These are phyloP conservation scores for Coryphaenoides rupestris DNA, from an alignment of 2,113 vertebrate species.

Conservation along the genomic window DNA sequence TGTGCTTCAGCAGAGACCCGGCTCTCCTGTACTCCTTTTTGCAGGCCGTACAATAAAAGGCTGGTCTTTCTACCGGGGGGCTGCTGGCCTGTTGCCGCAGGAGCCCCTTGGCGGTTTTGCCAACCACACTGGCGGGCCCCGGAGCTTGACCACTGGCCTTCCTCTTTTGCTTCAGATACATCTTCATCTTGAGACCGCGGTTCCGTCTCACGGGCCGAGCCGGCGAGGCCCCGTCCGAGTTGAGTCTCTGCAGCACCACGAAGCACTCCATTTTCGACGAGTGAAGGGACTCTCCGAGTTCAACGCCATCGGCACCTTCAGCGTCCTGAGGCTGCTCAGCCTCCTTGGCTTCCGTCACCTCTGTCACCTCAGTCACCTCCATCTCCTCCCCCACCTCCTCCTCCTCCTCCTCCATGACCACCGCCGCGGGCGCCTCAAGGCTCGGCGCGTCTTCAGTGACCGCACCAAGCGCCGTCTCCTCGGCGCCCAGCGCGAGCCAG, in stretches of 20 bases:
- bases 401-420: no score
- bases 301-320: not conserved
- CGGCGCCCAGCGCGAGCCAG: no score
- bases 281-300: not conserved
- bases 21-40: conserved; percentile 53
- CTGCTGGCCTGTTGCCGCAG: conserved; percentile 45
- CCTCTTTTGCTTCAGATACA: conserved; percentile 59
- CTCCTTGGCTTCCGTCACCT: no score
- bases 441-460: no score
- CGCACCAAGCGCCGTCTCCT: no score
- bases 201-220: conserved; percentile 60
- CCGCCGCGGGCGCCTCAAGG: no score
- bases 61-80: not conserved
- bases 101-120: conserved; percentile 11
- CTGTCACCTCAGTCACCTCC: no score
- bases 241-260: not conserved
- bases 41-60: conserved; percentile 44
- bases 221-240: not conserved
- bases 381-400: no score
- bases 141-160: conserved; percentile 38
- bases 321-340: no score
- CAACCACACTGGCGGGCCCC: not conserved
- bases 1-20: conserved; percentile 58
- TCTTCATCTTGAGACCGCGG: conserved; percentile 65
- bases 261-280: conserved; percentile 25